Percentiles rank a stretch among this genome's conserved stretches.
Conservation (phyloP, 1,140 invertebrate genomes). For the Phocides pigmalion region DNA sequence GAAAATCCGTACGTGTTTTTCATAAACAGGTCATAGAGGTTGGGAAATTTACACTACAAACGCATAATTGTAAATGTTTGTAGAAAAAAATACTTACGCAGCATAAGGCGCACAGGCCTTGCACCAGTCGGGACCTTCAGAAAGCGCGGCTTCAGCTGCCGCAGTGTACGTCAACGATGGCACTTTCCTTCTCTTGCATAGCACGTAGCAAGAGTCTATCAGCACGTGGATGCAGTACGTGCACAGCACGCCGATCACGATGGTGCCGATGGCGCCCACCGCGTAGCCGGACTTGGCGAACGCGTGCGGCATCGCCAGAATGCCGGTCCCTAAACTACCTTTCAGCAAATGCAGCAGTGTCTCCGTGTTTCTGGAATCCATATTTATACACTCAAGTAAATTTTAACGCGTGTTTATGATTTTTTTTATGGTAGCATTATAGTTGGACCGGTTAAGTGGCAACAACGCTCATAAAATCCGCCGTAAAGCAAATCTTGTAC, state of each 20-base stretch:
- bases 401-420: too few species aligned
- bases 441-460: too few species aligned
- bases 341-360: constrained; percentile 89
- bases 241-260: constrained; percentile 85
- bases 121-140: constrained; percentile 87
- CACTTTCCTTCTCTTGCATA: constrained; percentile 82
- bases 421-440: too few species aligned
- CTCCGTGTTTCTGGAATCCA: constrained; percentile 85
- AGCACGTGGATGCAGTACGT: constrained; percentile 88
- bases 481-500: too few species aligned
- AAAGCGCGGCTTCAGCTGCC: constrained; percentile 88
- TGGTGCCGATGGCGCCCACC: constrained; percentile 74
- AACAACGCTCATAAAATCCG: too few species aligned
- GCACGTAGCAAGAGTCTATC: constrained; percentile 82
- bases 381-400: too few species aligned
- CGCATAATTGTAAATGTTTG: too few species aligned
- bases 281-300: constrained; percentile 89
- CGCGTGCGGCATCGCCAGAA: constrained; percentile 91
- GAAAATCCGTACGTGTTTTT: too few species aligned
- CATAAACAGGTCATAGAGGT: too few species aligned
- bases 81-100: constrained; percentile 63
- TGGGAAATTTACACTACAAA: too few species aligned
- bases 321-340: constrained; percentile 90
- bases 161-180: constrained; percentile 89
- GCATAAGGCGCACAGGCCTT: constrained; percentile 85